Percentiles rank a stretch among this genome's conserved stretches.
Conservation (phyloP, 2,113 vertebrate genomes). For the Toxostoma redivivum region DNA sequence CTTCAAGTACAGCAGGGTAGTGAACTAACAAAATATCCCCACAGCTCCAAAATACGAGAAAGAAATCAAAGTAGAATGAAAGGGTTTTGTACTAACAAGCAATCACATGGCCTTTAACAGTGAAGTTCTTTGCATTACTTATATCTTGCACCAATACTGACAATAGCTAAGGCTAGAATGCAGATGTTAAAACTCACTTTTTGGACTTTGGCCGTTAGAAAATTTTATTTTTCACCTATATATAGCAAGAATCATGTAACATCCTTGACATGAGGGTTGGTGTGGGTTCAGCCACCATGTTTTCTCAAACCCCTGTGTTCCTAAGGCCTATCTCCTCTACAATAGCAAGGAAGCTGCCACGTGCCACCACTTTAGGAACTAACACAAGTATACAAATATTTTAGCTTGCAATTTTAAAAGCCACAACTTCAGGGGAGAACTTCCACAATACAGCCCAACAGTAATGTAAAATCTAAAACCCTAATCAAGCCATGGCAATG, state of each 20-base stretch:
- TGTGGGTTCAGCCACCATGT: neutral
- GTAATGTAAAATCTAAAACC: neutral
- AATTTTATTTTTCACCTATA: neutral
- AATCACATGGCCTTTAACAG: neutral
- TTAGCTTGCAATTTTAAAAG: neutral
- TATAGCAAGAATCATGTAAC: neutral
- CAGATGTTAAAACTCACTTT: neutral
- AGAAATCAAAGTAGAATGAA: neutral
- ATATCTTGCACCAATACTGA: neutral
- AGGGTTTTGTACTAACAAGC: neutral
- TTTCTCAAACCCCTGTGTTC: neutral
- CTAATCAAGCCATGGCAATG: neutral
- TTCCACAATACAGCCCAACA: neutral
- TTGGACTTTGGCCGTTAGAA: neutral
- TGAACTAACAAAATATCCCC: constrained; percentile 36
- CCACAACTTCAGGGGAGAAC: neutral
- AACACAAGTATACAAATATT: neutral
- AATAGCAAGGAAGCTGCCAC: neutral
- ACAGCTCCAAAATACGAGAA: constrained; percentile 12
- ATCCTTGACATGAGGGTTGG: neutral
- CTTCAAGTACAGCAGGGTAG: neutral
- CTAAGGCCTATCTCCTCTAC: neutral
- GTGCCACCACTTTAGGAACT: neutral
- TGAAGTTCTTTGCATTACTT: neutral
- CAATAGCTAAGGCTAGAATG: neutral